Base-by-base conservation (phyloP, 35 echinoderm and acorn worm genomes). In the Eucidaris tribuloides region DNA sequence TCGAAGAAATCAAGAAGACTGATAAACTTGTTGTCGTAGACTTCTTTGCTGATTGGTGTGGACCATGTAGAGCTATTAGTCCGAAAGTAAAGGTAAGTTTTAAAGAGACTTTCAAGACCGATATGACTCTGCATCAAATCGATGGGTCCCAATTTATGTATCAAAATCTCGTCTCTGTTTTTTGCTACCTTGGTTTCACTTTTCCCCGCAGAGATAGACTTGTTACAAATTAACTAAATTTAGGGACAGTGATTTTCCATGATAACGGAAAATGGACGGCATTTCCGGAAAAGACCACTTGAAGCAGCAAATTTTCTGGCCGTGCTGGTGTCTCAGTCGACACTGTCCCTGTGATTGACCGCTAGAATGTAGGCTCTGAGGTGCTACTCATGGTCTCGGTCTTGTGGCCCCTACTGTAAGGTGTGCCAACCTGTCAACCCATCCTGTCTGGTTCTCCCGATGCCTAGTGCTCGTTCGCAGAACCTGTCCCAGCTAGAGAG, bases 391-490 rank as follows among this genome's bases (percentile, higher is more conserved):
- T 92, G 90, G 90, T 92, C 90, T 65, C 85, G 79, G 84, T 68
- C 82, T 63, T 63, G 84, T 92, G 90, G 90, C 90, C 62, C 83
- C 82, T 45, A 88, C 76, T 85, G 83, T 91, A 85, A 42, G 39
- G 71, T 86, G 58, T 88, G 78, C 77, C 83, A 63, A 46, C 83
- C 84, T 72, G 84, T 86, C 38, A 18, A 44, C 68, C 68, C 68
- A 74, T 32, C 35, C 65, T 59, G 50, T 37, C 46, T n/a, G 62
- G 46, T 86, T 92, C 90, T 92, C 90, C 90, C 90, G 90, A 92
- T 76, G 90, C 90, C 84, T 78, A 28, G 90, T 84, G 90, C 90
- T 92, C 90, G 90, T 83, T 92, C 78, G 90, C 90, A 92, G 90
- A 87, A 84, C 78, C 37, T 62, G 58, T 72, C 20, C 52, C 88